These are phyloP conservation scores for Pycnonotus jocosus DNA, from an alignment of 2,113 vertebrate genomes.

Conservation along the genomic window DNA sequence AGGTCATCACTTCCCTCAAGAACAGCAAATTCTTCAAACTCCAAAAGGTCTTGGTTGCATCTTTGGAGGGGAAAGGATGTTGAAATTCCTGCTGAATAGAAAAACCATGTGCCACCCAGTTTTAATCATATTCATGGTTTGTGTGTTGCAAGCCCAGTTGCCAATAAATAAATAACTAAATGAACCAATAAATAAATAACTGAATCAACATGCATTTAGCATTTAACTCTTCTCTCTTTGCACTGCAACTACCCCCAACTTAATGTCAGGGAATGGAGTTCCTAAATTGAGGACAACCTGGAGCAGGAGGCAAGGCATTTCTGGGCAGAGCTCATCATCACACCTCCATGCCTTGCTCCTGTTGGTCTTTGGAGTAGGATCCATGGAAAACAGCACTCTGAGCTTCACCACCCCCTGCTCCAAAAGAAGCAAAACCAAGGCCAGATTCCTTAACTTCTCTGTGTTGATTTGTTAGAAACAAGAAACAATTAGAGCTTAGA, in stretches of 20 bases:
- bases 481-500: background rate
- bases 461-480: background rate
- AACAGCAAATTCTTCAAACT: background rate
- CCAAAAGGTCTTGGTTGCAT: background rate
- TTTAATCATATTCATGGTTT: background rate
- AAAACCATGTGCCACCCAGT: background rate
- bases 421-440: background rate
- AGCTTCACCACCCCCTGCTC: background rate
- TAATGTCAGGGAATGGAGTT: background rate
- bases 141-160: background rate
- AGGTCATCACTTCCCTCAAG: background rate
- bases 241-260: background rate
- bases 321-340: background rate
- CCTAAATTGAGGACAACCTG: background rate
- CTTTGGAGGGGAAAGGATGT: background rate
- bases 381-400: fast-evolving
- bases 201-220: background rate
- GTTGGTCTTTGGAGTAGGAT: background rate
- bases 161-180: background rate
- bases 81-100: background rate
- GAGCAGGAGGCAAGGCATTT: background rate
- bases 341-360: background rate
- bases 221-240: background rate
- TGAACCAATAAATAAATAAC: background rate
- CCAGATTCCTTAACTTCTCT: background rate